Base-by-base conservation (phyloP, 2,797 vertebrate species). In the Dryobates pubescens region DNA sequence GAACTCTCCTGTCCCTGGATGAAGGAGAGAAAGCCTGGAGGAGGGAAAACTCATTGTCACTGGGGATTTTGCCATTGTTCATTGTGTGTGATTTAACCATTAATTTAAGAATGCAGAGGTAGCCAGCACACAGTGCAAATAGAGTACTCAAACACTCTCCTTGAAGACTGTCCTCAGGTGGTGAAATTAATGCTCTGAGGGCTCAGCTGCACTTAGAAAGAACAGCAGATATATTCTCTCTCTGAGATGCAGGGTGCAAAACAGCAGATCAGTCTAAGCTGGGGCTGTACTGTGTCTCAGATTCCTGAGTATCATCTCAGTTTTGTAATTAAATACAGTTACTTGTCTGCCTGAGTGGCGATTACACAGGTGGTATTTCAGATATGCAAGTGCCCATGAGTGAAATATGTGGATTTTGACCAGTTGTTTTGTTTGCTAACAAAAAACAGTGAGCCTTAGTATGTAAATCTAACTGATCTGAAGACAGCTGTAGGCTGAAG, bases 81-180 rank as follows among this genome's bases (percentile, higher is more conserved):
- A 5, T 71, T 11, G 2, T 3, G 0, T 41, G 10, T 71, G 34
- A 41, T 58, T 26, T 75, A 36, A 14, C 23, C 2, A 0, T 41
- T 27, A 74, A 30, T 10, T 62, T 67, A 29, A 36, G n/a, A 32
- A 67, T 1, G 1, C 30, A 59, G 59, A 51, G 13, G 13, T 29
- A 69, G 8, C 26, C 16, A 49, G 6, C 10, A 30, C 0, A 1
- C 19, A 32, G 41, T 19, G 34, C 3, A 9, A 36, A 61, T 29
- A 12, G 26, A 64, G 38, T 2, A 2, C 5, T 4, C 17, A 9
- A 6, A 38, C 3, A 2, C 5, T 5, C 17, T 10, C 7, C 36
- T 30, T 70, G 38, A 18, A 63, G 3, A 34, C 17, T 26, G 24
- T 53, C 49, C 10, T 11, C 0, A 0, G 7, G 0, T 16, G 70